phyloP scores from a whole-genome alignment of 2,888 invertebrate genomes.

The Caenorhabditis panamensis region DNA sequence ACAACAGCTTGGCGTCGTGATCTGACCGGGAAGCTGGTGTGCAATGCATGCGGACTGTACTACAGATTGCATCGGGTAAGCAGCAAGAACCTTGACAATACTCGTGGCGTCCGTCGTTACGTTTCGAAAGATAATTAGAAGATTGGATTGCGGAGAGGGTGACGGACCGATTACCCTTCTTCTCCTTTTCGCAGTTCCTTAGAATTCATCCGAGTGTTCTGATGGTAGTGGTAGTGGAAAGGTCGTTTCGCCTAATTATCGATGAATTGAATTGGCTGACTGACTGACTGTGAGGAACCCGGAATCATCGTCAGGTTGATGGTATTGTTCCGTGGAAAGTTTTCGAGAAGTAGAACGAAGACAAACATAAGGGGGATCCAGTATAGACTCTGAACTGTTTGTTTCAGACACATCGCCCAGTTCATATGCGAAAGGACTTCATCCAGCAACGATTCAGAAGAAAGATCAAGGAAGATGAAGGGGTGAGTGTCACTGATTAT shows the following conservation, averaged over 20 bases:
- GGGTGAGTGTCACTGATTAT: constrained; percentile 8
- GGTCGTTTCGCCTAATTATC: constrained; percentile 63
- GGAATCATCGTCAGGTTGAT: not conserved
- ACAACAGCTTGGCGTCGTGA: constrained; percentile 81
- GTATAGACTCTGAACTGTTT: no score
- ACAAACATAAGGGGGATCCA: not conserved
- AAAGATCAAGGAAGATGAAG: constrained; percentile 72
- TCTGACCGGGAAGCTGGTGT: constrained; percentile 77
- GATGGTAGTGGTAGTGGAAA: constrained; percentile 10
- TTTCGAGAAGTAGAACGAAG: not conserved
- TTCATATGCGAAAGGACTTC: constrained; percentile 81
- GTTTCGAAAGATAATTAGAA: constrained; percentile 54
- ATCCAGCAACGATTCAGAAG: constrained; percentile 80
- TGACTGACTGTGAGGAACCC: constrained; percentile 7
- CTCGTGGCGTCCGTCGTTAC: not conserved
- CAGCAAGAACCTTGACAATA: constrained; percentile 38
- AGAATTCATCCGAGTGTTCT: constrained; percentile 5
- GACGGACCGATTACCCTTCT: constrained; percentile 33
- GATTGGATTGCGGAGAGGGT: constrained; percentile 42
- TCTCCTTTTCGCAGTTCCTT: not conserved
- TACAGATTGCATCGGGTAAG: constrained; percentile 79
- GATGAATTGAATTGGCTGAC: constrained; percentile 50
- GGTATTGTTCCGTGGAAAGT: not conserved
- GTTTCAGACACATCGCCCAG: constrained; percentile 81
- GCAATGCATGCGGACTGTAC: constrained; percentile 81